Evolutionary conservation across 2,113 vertebrate genomes (phyloP), one percentile per base, ranked within the genome.

Genomic region (Pseudopodoces humilis): DNA sequence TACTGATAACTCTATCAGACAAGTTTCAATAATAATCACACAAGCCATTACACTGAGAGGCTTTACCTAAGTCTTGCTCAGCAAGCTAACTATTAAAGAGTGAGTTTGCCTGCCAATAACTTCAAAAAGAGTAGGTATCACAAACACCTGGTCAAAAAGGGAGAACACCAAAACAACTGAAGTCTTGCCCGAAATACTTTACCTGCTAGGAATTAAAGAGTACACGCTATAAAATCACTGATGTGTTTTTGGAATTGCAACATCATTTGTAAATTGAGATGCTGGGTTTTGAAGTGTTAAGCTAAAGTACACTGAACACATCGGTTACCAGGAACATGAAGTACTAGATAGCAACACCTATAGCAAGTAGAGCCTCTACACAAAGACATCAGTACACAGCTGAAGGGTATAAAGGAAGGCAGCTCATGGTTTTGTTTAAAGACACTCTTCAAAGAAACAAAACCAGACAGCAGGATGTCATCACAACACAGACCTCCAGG

Each of bases 391-490:
- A 15, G 35, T 23, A 52, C 13, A 35, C 30, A 71, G 65, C 84
- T 82, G 65, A 96, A 93, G 81, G 87, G 78, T 39, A 52, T 82
- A 82, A 91, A 78, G 35, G 44, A 92, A 84, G 60, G 23, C 33
- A 59, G 39, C 17, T 76, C 71, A 88, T 7, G 80, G 39, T 59
- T 83, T 63, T 75, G 35, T 94, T 79, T 82, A 82, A 91, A 95
- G 60, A 89, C n/a, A 55, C 74, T 83, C 85, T 83, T 69, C 37
- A 94, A 90, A 91, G 70, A 91, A 86, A 92, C 69, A 94, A 92
- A 86, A 87, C 4, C 52, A 71, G 44, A 78, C 49, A 95, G 58
- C 41, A 87, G 69, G 77, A 92, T 84, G 80, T 72, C 74, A 81
- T 64, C 81, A 37, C 74, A 93, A 79, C 56, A 89, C 19, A 71